phyloP scores from a whole-genome alignment of 2,113 vertebrate species.

The Antechinus stuartii region DNA sequence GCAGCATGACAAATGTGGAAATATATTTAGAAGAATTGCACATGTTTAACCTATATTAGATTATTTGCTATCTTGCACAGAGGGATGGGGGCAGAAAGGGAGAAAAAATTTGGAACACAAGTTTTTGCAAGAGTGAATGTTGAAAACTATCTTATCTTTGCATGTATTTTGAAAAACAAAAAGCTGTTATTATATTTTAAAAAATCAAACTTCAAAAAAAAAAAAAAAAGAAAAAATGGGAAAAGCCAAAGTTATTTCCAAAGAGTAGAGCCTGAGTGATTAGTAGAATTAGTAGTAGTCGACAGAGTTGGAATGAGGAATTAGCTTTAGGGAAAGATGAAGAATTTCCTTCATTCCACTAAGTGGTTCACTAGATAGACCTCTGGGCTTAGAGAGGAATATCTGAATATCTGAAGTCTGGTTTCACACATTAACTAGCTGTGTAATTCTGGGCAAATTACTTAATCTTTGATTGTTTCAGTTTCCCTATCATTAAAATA shows the following conservation, averaged over 20 bases:
- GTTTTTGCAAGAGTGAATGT: no score
- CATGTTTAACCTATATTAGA: no score
- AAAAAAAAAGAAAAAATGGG: background rate
- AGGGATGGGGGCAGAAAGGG: no score
- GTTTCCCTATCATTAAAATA: background rate
- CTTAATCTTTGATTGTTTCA: background rate
- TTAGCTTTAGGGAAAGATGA: background rate
- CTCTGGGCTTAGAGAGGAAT: background rate
- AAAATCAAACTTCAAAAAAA: background rate
- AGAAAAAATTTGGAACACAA: no score
- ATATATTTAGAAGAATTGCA: no score
- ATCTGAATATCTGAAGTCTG: no score
- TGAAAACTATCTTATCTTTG: no score
- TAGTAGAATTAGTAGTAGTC: background rate
- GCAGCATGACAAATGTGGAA: no score
- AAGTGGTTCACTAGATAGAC: background rate
- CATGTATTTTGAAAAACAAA: no score
- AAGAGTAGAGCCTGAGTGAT: background rate
- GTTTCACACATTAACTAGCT: no score
- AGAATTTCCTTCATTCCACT: background rate
- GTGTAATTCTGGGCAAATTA: background rate
- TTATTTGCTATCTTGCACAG: no score
- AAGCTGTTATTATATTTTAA: no score
- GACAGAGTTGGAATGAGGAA: background rate
- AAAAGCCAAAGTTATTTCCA: background rate